phyloP scores from a whole-genome alignment of 1,140 invertebrate genomes.

The Diorhabda elongata region DNA sequence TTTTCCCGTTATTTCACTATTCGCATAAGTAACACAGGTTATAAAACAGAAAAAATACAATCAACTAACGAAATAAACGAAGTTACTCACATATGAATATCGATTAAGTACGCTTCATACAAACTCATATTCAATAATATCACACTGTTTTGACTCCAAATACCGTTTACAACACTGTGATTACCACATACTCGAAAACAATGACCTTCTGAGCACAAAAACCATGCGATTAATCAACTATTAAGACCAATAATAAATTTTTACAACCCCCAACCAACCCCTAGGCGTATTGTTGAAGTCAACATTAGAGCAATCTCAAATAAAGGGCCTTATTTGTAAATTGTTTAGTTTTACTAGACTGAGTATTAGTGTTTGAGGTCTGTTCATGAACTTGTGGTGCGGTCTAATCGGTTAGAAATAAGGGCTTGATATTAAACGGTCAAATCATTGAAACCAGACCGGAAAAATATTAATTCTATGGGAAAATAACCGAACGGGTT shows the following conservation, averaged over 20 bases:
- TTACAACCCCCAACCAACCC: slow-evolving; percentile 10
- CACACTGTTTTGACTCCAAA: not conserved
- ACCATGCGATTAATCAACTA: not conserved
- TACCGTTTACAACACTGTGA: not conserved
- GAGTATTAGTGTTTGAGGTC: slow-evolving; percentile 10
- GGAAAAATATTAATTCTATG: too few relatives aligned
- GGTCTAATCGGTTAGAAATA: slow-evolving; percentile 14
- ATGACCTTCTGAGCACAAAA: not conserved
- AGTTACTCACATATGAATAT: too few relatives aligned
- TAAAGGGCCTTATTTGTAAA: slow-evolving; percentile 16
- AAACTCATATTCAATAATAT: not conserved
- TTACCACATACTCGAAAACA: not conserved
- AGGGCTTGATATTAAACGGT: not conserved
- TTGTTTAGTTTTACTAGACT: slow-evolving; percentile 18
- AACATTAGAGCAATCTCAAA: slow-evolving; percentile 15
- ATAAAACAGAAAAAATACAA: too few relatives aligned
- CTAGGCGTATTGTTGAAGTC: slow-evolving; percentile 23
- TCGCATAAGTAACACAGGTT: too few relatives aligned
- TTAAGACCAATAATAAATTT: slow-evolving; percentile 6
- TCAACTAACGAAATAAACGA: too few relatives aligned
- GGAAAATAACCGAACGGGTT: too few relatives aligned
- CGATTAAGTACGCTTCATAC: too few relatives aligned
- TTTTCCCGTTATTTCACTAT: too few relatives aligned
- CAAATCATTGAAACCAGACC: too few relatives aligned
- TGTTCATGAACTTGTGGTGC: slow-evolving; percentile 5